These are phyloP conservation scores for Melipona bicolor DNA, from an alignment of 2,888 invertebrate genomes.

Conservation along the genomic window DNA sequence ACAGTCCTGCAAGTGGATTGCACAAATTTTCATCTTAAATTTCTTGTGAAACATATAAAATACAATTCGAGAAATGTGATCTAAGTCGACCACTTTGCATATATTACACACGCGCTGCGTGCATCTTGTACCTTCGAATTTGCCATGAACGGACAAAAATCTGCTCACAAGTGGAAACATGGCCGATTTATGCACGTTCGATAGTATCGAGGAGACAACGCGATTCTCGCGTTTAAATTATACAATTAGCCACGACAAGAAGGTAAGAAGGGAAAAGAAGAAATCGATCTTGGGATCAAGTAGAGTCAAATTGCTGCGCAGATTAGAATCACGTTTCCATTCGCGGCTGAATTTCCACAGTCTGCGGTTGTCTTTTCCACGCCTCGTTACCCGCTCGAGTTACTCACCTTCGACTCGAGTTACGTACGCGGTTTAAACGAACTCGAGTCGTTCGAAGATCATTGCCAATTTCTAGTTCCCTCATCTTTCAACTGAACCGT, in stretches of 20 bases:
- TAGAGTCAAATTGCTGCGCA: conserved; percentile 13
- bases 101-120: too few species aligned
- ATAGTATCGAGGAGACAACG: not conserved
- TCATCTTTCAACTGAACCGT: too few species aligned
- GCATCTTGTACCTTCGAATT: too few species aligned
- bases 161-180: too few species aligned
- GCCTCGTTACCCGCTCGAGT: conserved; percentile 7
- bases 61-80: too few species aligned
- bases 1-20: too few species aligned
- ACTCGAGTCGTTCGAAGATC: conserved; percentile 18
- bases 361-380: conserved; percentile 21
- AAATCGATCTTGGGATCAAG: not conserved
- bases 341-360: conserved; percentile 17
- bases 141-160: too few species aligned
- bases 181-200: too few species aligned
- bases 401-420: conserved; percentile 10
- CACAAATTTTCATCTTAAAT: too few species aligned
- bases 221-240: not conserved
- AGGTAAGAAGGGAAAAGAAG: not conserved
- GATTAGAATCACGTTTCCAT: conserved; percentile 9
- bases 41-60: too few species aligned
- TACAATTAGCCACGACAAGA: too few species aligned
- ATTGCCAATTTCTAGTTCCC: conserved; percentile 20
- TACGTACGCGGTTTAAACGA: not conserved
- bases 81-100: too few species aligned